Evolutionary conservation across 2,888 invertebrate genomes (phyloP), one percentile per base, ranked within the genome.

Genomic region (Drosophila koepferae): DNA sequence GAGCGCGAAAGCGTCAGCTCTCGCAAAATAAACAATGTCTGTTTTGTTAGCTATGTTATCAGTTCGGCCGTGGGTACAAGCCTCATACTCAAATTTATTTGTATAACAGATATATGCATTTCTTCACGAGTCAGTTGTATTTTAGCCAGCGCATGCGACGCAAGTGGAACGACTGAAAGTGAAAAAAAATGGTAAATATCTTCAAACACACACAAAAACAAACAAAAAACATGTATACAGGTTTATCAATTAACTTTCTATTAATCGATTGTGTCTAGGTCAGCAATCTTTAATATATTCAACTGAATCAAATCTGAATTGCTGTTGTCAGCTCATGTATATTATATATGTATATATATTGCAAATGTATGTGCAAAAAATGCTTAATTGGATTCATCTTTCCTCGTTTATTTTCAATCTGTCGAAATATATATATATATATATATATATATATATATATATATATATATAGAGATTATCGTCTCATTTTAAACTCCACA

Each of bases 141-240:
- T 5, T 14, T 0, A 16, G 20, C 3, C 20, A 3, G 38, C 38
- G 64, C 2, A 4, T 1, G 44, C 38, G 38, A 20, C 10, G 20
- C 63, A 65, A 20, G 38, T 40, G 16, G 31, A 36, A 1, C 38
- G 16, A 7, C n/a, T 5, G 51, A 36, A 18, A 31, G 31, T n/a
- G 28, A 31, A 49, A 20, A 20, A 31, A 31, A 28, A 66, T 66
- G 65, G 65, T 66, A 36, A 10, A 16, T 53, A 44, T 20, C 4
- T n/a, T 8, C 4, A 4, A 61, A 34, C 34, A 41, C 12, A 8
- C 8, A 7, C 20, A 20, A 20, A 20, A 20, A 20, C 20, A 2
- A 1, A n/a, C n/a, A n/a, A 7, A 4, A 14, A 12, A 1, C n/a
- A n/a, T 8, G 46, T 0, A 14, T 14, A 7, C 40, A 20, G 38